Percentiles rank a stretch among this genome's conserved stretches.
These are phyloP conservation scores for Kryptopterus vitreolus DNA, from an alignment of 2,797 vertebrate species.

Conservation along the genomic window DNA sequence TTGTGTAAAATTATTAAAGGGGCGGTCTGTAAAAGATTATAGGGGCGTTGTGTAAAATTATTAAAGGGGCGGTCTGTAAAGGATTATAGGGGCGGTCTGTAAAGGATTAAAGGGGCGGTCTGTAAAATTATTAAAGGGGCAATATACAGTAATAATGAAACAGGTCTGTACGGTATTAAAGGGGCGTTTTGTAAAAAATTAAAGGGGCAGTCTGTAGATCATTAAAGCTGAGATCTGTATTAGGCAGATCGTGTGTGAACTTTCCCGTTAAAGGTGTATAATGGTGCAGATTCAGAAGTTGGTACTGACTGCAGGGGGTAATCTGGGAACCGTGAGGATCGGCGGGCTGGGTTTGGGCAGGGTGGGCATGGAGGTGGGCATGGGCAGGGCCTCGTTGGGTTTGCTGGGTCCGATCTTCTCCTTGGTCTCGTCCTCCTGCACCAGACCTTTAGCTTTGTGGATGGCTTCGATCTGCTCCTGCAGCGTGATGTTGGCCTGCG, in stretches of 20 bases:
- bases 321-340: slow-evolving; percentile 76
- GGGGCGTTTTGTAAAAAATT: no score
- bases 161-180: no score
- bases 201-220: no score
- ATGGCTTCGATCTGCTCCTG: slow-evolving; percentile 99
- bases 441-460: slow-evolving; percentile 97
- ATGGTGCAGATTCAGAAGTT: neutral
- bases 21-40: no score
- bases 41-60: no score
- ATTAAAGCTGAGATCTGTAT: no score
- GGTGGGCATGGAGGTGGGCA: slow-evolving; percentile 72
- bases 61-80: no score
- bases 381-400: slow-evolving; percentile 84
- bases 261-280: neutral
- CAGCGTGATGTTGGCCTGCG: slow-evolving; percentile 97
- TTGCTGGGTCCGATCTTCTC: slow-evolving; percentile 99
- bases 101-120: no score
- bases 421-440: slow-evolving; percentile 94
- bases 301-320: slow-evolving; percentile 76
- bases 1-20: no score
- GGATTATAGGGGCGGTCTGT: no score
- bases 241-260: neutral
- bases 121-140: no score
- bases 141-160: no score
- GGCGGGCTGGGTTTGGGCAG: slow-evolving; percentile 80